phyloP scores from a whole-genome alignment of 2,888 invertebrate genomes.

The Ornithoptera alexandrae region DNA sequence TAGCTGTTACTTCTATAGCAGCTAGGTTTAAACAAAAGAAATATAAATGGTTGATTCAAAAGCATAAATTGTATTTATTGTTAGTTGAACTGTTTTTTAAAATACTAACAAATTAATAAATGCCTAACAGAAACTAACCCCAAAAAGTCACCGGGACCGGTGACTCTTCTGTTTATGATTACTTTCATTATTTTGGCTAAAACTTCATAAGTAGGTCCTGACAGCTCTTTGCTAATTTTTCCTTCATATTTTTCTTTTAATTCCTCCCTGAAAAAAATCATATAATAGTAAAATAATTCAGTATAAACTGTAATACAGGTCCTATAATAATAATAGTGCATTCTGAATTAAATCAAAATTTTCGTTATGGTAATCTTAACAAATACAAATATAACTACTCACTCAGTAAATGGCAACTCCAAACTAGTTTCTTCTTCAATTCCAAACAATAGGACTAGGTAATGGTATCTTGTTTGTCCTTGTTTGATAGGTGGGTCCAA shows the following conservation, averaged over 20 bases:
- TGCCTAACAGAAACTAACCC: conserved; percentile 79
- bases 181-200: conserved; percentile 98
- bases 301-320: no score
- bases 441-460: conserved; percentile 94
- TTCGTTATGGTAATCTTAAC: not conserved
- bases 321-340: no score
- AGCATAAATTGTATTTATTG: not conserved
- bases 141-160: conserved; percentile 94
- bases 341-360: no score
- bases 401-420: conserved; percentile 95
- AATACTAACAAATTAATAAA: not conserved
- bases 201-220: conserved; percentile 96
- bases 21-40: no score
- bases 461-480: conserved; percentile 99
- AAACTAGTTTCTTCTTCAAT: conserved; percentile 96
- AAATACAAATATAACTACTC: conserved; percentile 55
- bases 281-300: no score
- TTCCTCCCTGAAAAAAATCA: conserved; percentile 84
- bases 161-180: conserved; percentile 95
- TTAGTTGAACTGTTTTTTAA: no score
- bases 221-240: conserved; percentile 92
- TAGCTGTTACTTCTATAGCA: no score
- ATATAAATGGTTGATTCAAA: not conserved
- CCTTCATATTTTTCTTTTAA: conserved; percentile 95
- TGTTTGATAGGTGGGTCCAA: conserved; percentile 99